phyloP scores from a whole-genome alignment of 2,797 vertebrate genomes.

The Brotogeris chrysoptera region DNA sequence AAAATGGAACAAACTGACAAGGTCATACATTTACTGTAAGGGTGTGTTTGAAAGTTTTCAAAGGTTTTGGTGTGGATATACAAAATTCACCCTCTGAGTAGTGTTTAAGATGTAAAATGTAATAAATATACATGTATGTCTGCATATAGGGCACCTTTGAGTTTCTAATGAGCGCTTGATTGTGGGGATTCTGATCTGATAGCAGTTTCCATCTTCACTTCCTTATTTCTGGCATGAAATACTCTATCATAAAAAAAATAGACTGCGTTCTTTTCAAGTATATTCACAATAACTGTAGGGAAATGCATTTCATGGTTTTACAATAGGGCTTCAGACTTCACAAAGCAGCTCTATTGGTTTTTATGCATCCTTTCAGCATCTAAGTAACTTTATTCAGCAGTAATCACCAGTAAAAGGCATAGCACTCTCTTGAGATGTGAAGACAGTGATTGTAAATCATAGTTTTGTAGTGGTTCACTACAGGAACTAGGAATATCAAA shows the following conservation, averaged over 20 bases:
- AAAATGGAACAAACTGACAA: not conserved
- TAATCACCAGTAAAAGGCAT: not conserved
- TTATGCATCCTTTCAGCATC: not conserved
- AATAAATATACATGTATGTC: not conserved
- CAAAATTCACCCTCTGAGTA: not conserved
- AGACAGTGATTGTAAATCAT: slow-evolving; percentile 25
- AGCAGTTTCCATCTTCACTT: not conserved
- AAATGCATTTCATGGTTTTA: slow-evolving; percentile 4
- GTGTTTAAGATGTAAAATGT: not conserved
- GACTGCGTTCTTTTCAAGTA: not conserved
- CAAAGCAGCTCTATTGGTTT: not conserved
- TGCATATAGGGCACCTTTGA: not conserved
- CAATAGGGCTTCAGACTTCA: not conserved
- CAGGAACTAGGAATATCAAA: not conserved
- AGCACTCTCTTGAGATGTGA: slow-evolving; percentile 7
- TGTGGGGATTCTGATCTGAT: not conserved
- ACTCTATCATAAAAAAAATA: not conserved
- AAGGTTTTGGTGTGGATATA: not conserved
- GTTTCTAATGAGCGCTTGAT: not conserved
- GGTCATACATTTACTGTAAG: not conserved
- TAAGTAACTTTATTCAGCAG: slow-evolving; percentile 8
- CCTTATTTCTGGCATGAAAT: not conserved
- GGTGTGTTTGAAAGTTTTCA: not conserved
- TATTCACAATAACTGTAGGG: not conserved
- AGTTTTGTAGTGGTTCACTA: not conserved